phyloP scores from a whole-genome alignment of 2,797 vertebrate species.

The Falco naumanni region DNA sequence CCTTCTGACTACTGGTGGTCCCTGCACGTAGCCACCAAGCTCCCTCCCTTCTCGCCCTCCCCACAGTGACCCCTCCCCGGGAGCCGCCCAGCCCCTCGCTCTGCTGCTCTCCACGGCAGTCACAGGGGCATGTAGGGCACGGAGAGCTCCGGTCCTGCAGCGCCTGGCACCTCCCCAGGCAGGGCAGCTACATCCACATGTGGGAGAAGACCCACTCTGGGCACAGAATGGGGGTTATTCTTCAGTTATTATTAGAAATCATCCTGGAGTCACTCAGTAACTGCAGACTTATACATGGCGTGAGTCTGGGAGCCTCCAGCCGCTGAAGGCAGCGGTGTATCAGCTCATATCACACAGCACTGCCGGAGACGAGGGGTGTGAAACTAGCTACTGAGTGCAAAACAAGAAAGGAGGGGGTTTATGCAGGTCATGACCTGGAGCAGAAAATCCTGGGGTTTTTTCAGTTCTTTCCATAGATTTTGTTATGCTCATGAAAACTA shows the following conservation, averaged over 20 bases:
- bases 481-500: neutral
- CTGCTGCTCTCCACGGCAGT: neutral
- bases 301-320: neutral
- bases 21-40: neutral
- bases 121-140: too few species aligned
- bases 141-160: neutral
- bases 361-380: constrained; percentile 19
- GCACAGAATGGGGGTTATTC: neutral
- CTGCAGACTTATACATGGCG: neutral
- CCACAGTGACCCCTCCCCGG: neutral
- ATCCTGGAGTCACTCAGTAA: neutral
- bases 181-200: accelerated
- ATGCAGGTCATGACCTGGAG: neutral
- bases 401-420: neutral
- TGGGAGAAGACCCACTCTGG: neutral
- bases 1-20: neutral
- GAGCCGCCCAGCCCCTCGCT: neutral
- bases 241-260: neutral
- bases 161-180: neutral
- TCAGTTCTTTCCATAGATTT: neutral
- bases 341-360: neutral
- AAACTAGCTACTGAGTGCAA: constrained; percentile 60
- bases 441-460: neutral
- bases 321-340: neutral
- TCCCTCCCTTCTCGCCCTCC: neutral